Percentiles rank a stretch among this genome's conserved stretches.
Conservation (phyloP, 2,888 invertebrate genomes). For the Teinopalpus imperialis region DNA sequence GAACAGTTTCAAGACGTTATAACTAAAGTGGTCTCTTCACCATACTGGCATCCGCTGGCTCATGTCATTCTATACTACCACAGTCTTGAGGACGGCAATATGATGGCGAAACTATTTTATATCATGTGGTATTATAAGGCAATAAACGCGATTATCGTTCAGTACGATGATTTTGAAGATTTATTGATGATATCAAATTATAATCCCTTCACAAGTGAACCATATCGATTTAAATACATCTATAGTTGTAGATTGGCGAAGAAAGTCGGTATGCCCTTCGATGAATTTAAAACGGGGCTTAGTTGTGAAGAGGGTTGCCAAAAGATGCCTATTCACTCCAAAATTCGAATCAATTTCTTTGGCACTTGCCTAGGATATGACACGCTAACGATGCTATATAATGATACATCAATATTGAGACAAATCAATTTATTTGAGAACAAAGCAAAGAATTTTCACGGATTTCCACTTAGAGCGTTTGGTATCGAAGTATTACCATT, state of each 20-base stretch:
- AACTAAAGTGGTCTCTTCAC: slow-evolving; percentile 39
- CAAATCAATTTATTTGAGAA: slow-evolving; percentile 49
- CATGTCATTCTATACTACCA: slow-evolving; percentile 55
- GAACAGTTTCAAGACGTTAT: slow-evolving; percentile 52
- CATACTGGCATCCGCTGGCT: slow-evolving; percentile 60
- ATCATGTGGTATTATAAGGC: slow-evolving; percentile 58
- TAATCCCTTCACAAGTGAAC: slow-evolving; percentile 50
- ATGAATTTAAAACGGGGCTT: slow-evolving; percentile 46
- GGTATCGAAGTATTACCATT: slow-evolving; percentile 52
- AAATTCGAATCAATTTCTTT: slow-evolving; percentile 45
- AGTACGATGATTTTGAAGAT: slow-evolving; percentile 43
- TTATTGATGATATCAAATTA: slow-evolving; percentile 42
- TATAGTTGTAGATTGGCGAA: slow-evolving; percentile 57
- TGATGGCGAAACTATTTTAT: slow-evolving; percentile 53
- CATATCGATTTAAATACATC: slow-evolving; percentile 39
- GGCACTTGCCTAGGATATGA: slow-evolving; percentile 62
- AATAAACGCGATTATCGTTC: slow-evolving; percentile 50
- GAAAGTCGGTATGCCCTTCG: slow-evolving; percentile 49
- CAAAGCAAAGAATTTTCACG: slow-evolving; percentile 55
- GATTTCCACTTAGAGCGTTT: slow-evolving; percentile 48
- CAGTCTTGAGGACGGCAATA: slow-evolving; percentile 31
- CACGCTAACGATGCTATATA: slow-evolving; percentile 39
- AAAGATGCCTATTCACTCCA: slow-evolving; percentile 50
- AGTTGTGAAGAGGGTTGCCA: slow-evolving; percentile 51
- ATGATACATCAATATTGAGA: slow-evolving; percentile 29